phyloP scores from a whole-genome alignment of 2,113 vertebrate genomes.

The Pseudorasbora parva region DNA sequence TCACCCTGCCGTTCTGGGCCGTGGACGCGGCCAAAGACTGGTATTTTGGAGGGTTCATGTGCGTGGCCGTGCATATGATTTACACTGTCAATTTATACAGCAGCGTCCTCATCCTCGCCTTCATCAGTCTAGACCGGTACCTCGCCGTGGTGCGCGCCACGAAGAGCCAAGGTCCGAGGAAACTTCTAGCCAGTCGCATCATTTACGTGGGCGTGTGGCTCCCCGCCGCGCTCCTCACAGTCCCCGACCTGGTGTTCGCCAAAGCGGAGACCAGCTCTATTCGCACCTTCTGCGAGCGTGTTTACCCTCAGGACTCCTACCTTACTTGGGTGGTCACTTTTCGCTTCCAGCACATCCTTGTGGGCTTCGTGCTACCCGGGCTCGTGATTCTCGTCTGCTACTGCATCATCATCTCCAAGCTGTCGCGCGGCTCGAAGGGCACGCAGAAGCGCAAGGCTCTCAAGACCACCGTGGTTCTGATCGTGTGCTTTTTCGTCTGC shows the following conservation, averaged over 20 bases:
- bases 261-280: conserved; percentile 69
- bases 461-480: conserved; percentile 92
- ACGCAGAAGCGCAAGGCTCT: conserved; percentile 94
- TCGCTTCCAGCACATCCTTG: conserved; percentile 90
- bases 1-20: conserved; percentile 96
- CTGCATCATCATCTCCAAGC: conserved; percentile 91
- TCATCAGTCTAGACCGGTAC: conserved; percentile 97
- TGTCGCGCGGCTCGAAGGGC: conserved; percentile 90
- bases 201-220: conserved; percentile 89
- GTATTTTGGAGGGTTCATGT: conserved; percentile 87
- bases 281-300: conserved; percentile 82
- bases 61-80: conserved; percentile 89
- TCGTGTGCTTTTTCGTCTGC: conserved; percentile 94
- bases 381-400: conserved; percentile 93
- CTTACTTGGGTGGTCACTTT: conserved; percentile 85
- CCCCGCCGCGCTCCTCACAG: conserved; percentile 87
- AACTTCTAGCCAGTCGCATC: conserved; percentile 88
- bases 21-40: conserved; percentile 88
- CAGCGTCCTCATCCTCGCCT: conserved; percentile 96
- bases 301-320: conserved; percentile 78
- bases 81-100: conserved; percentile 97
- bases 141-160: conserved; percentile 94
- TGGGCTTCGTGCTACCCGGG: conserved; percentile 91
- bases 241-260: conserved; percentile 92
- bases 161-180: conserved; percentile 87